A percentile compares a stretch with the other conserved stretches of the same genome.
phyloP scores from a whole-genome alignment of 2,797 vertebrate species.

The Pseudomugil gertrudae region DNA sequence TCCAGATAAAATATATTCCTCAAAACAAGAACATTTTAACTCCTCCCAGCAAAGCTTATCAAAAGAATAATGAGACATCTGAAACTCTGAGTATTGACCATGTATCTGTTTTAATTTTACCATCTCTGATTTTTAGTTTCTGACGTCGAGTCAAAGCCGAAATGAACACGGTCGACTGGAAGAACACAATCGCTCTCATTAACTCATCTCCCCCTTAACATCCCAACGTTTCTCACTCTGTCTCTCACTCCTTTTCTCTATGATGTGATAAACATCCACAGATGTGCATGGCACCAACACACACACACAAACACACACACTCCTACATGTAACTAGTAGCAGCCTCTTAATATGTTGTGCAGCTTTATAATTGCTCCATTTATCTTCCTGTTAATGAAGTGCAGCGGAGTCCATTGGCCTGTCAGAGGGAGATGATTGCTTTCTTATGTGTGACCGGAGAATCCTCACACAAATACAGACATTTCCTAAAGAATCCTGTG shows the following conservation, averaged over 20 bases:
- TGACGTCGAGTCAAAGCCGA: slow-evolving; percentile 46
- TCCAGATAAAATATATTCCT: too few species aligned
- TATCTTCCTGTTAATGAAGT: slow-evolving; percentile 66
- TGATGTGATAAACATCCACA: slow-evolving; percentile 75
- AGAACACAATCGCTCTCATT: slow-evolving; percentile 66
- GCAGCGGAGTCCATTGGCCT: slow-evolving; percentile 50
- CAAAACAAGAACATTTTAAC: not conserved
- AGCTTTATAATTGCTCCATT: slow-evolving; percentile 64
- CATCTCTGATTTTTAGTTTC: slow-evolving; percentile 41
- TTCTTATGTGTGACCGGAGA: slow-evolving; percentile 57
- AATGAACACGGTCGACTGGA: slow-evolving; percentile 52
- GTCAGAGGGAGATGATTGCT: slow-evolving; percentile 48
- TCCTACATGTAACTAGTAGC: slow-evolving; percentile 43
- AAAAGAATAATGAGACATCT: not conserved
- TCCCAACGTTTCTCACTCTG: slow-evolving; percentile 29
- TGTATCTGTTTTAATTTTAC: not conserved
- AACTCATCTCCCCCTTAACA: slow-evolving; percentile 42
- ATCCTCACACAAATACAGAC: slow-evolving; percentile 32
- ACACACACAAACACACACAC: slow-evolving; percentile 21
- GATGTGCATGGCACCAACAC: slow-evolving; percentile 55
- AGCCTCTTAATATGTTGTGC: slow-evolving; percentile 56
- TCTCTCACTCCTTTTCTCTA: slow-evolving; percentile 39
- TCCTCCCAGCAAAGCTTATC: not conserved
- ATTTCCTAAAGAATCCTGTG: not conserved
- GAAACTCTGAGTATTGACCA: not conserved